phyloP scores from a whole-genome alignment of 2,888 invertebrate genomes.

The Baccha elongata region DNA sequence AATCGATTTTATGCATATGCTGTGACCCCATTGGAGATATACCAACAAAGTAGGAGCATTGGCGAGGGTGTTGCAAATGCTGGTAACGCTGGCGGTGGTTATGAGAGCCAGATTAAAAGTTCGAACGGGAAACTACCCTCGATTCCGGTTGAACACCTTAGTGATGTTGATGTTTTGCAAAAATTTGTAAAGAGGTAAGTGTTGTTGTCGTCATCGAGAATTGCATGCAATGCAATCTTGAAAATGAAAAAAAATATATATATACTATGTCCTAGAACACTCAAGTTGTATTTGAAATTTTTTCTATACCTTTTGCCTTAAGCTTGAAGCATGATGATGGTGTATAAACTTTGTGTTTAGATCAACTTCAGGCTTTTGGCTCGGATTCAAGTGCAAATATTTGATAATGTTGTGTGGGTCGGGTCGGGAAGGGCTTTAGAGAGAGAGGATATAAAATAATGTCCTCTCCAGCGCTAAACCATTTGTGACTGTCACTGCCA shows the following conservation, averaged over 20 bases:
- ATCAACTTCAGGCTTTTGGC: slow-evolving; percentile 63
- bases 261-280: slow-evolving; percentile 16
- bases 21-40: slow-evolving; percentile 81
- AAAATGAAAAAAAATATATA: slow-evolving; percentile 74
- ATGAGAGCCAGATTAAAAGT: slow-evolving; percentile 69
- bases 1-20: slow-evolving; percentile 82
- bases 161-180: slow-evolving; percentile 88
- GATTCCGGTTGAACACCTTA: slow-evolving; percentile 82
- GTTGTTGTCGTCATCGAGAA: slow-evolving; percentile 49
- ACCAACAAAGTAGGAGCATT: slow-evolving; percentile 75
- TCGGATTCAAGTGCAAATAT: slow-evolving; percentile 64
- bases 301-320: slow-evolving; percentile 30
- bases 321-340: background rate
- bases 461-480: slow-evolving; percentile 37
- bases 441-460: slow-evolving; percentile 24
- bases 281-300: slow-evolving; percentile 52
- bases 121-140: slow-evolving; percentile 80
- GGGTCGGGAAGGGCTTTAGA: background rate
- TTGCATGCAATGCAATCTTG: slow-evolving; percentile 23
- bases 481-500: slow-evolving; percentile 58
- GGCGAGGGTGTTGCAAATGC: slow-evolving; percentile 13
- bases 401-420: slow-evolving; percentile 45
- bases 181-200: slow-evolving; percentile 90
- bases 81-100: slow-evolving; percentile 46
- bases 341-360: slow-evolving; percentile 44